These are phyloP conservation scores for Drosophila koepferae DNA, from an alignment of 2,888 invertebrate species.

Conservation along the genomic window DNA sequence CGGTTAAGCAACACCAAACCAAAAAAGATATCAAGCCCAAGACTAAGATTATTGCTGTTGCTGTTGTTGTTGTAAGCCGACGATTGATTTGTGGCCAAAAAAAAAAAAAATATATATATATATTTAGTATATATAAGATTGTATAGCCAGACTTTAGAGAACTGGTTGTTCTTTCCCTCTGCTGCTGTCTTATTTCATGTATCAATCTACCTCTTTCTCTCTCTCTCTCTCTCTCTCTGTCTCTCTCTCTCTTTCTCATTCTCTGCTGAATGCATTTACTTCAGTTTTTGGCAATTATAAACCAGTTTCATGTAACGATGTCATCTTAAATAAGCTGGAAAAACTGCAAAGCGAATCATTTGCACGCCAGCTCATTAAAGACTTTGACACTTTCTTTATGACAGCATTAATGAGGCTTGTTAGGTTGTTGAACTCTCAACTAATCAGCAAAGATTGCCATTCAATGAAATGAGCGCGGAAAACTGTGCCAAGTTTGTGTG, in stretches of 20 bases:
- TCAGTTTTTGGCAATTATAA: conserved; percentile 56
- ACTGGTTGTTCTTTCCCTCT: conserved; percentile 27
- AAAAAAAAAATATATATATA: not conserved
- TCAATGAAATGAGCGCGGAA: conserved; percentile 1
- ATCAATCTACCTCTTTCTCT: not conserved
- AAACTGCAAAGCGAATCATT: conserved; percentile 55
- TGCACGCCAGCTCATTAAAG: conserved; percentile 40
- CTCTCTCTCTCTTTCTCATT: not conserved
- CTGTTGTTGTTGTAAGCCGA: conserved; percentile 1
- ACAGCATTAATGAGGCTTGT: conserved; percentile 36
- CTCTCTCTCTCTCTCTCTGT: too few relatives aligned
- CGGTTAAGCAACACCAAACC: conserved; percentile 53
- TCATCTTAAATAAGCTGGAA: conserved; percentile 42
- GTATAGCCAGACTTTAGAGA: conserved; percentile 22
- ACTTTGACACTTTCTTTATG: conserved; percentile 69
- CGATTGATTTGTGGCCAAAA: conserved; percentile 32
- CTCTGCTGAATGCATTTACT: conserved; percentile 32
- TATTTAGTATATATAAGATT: conserved; percentile 32
- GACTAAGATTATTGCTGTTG: conserved; percentile 4
- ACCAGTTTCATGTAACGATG: conserved; percentile 68
- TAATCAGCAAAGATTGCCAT: conserved; percentile 23
- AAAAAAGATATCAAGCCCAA: conserved; percentile 7
- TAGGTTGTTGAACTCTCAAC: conserved; percentile 64
- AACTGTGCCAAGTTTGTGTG: not conserved
- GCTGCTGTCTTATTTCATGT: not conserved